A percentile compares a stretch with the other conserved stretches of the same genome.
Conservation (phyloP, 2,888 invertebrate genomes). For the Athalia cordata region DNA sequence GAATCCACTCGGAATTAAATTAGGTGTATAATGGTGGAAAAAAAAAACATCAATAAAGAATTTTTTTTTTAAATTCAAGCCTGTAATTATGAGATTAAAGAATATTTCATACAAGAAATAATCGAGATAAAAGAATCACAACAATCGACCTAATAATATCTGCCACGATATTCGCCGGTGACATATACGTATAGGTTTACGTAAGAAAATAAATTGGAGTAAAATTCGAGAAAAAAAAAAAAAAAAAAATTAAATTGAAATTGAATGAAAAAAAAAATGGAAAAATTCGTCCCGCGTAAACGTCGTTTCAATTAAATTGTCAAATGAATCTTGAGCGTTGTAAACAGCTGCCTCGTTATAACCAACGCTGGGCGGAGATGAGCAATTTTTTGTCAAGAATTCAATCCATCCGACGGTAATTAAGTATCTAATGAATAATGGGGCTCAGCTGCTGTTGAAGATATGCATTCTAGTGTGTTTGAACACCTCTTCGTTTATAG, state of each 20-base stretch:
- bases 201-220: no score
- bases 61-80: neutral
- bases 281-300: no score
- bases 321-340: constrained; percentile 6
- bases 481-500: no score
- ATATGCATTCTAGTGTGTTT: no score
- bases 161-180: neutral
- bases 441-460: neutral
- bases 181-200: no score
- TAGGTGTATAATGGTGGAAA: neutral
- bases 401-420: constrained; percentile 15
- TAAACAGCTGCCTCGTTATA: constrained; percentile 13
- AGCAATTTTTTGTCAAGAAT: constrained; percentile 8
- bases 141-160: neutral
- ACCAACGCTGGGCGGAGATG: constrained; percentile 12
- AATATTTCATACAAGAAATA: neutral
- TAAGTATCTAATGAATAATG: neutral
- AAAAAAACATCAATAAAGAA: neutral
- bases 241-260: no score
- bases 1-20: neutral
- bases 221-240: no score
- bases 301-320: neutral
- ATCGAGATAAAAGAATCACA: constrained; percentile 14
- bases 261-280: no score
- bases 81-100: no score